Base-by-base conservation (phyloP, 2,888 invertebrate genomes). In the Troides oblongomaculatus region DNA sequence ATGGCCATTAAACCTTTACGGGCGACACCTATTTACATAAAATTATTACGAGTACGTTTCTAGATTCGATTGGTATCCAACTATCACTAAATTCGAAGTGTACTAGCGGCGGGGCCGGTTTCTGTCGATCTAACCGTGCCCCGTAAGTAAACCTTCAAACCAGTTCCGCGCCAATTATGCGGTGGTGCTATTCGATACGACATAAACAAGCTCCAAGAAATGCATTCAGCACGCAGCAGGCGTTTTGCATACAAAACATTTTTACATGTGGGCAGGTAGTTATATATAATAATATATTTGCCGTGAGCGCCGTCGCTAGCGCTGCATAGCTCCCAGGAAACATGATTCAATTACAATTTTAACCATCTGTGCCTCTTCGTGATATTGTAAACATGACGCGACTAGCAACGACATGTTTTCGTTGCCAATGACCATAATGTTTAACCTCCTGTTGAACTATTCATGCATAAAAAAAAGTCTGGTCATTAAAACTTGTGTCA, bases 11-110 rank as follows among this genome's bases (percentile, higher is more conserved):
- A 66, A 53, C 59, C 57, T 56, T 62, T 25, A 50, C 66, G 58
- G 61, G 59, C 69, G 43, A 36, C 67, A 36, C 66, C 70, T 56
- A 69, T 57, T 62, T 71, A 65, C 71, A 71, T 71, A 50, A 68
- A 71, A 63, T 70, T 46, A 72, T 66, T 66, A 63, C 30, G 25
- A 63, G 50, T 50, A 63, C 65, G 50, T 68, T 57, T 62, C 46
- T 66, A n/a, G 65, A 56, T 64, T 67, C 53, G 58, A 72, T 75
- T 75, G 76, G 77, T 79, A 79, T 77, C 76, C 78, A 74, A 77
- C 76, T 79, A 81, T 84, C 84, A 82, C 81, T 83, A 78, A 83
- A 83, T 83, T 81, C 81, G 81, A 82, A 80, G 81, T 78, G 77
- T 73, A 74, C 75, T 74, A 74, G 75, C 73, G 77, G 72, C 73